Conservation (phyloP, 2,113 vertebrate species). For the Daphoenositta chrysoptera region DNA sequence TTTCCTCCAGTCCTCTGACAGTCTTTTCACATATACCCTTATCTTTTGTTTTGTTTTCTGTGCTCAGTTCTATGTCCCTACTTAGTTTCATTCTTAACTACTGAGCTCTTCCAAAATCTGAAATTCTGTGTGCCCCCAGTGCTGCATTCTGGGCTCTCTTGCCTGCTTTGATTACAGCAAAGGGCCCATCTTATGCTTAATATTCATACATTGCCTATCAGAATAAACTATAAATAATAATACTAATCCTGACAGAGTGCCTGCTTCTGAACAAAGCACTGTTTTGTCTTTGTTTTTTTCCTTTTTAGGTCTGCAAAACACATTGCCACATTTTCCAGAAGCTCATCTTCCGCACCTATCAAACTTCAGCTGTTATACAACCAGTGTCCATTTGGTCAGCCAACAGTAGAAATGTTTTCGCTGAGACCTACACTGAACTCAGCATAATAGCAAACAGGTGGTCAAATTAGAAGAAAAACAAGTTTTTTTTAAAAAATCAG, state of each 20-base stretch:
- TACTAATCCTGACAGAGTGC: neutral
- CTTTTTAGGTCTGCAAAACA: slow-evolving; percentile 10
- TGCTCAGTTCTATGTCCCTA: neutral
- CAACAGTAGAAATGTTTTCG: slow-evolving; percentile 53
- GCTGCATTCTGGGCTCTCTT: neutral
- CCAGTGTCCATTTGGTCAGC: slow-evolving; percentile 49
- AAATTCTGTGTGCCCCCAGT: neutral
- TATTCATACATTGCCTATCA: neutral
- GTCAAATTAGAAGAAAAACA: slow-evolving; percentile 23
- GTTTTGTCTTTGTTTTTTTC: neutral
- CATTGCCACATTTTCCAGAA: slow-evolving; percentile 32
- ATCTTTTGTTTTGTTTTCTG: neutral
- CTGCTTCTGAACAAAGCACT: neutral
- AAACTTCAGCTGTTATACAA: slow-evolving; percentile 40
- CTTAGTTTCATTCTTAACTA: neutral
- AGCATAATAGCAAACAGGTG: slow-evolving; percentile 50
- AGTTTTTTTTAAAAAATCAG: neutral
- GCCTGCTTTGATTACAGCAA: neutral
- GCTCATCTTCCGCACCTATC: slow-evolving; percentile 43
- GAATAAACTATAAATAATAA: neutral
- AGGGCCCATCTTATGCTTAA: neutral
- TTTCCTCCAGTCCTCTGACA: neutral
- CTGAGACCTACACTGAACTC: slow-evolving; percentile 45
- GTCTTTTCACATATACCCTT: neutral
- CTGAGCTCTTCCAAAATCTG: neutral